Base-by-base conservation (phyloP, 2,888 invertebrate species). In the Pammene aurita region DNA sequence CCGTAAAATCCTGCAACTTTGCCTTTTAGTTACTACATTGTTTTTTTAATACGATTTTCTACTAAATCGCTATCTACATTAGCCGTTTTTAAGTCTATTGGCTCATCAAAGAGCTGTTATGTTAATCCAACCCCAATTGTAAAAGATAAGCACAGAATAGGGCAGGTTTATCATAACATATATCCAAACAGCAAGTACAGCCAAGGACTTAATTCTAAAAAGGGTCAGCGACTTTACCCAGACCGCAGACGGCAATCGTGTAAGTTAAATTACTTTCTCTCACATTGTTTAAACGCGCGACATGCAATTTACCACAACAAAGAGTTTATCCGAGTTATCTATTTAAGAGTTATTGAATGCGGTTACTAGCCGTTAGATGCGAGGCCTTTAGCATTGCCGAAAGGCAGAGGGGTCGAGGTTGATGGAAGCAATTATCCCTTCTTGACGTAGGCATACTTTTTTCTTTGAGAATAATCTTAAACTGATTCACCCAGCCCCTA, bases 221-320 rank as follows among this genome's bases (percentile, higher is more conserved):
- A 44, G 26, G 58, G 58, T 26, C 44, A 5, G n/a, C 42, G 16
- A 44, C 44, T 42, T 57, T 16, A 7, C 16, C n/a, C 26, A 34
- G n/a, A 44, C 58, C 26, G 58, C 44, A 58, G 44, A 58, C 44
- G n/a, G 26, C 58, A 34, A 42, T 42, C 2, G 18, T 41, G 57
- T 57, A 57, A 58, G n/a, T 44, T 58, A 44, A 44, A 58, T 58
- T 58, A 42, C 42, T 58, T 58, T 57, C 16, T 57, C 56, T 38
- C 26, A 1, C 7, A 35, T 54, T 34, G 56, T 57, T 58, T 58
- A 26, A n/a, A 58, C n/a, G 26, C 42, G 44, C 9, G n/a, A 44
- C 26, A 58, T 58, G 58, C 58, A 58, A 58, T 58, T 44, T 58
- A 44, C n/a, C 26, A 42, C 58, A 58, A 57, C 44, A 58, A 44